These are phyloP conservation scores for Agrotis segetum DNA, from an alignment of 2,888 invertebrate species.

Conservation along the genomic window DNA sequence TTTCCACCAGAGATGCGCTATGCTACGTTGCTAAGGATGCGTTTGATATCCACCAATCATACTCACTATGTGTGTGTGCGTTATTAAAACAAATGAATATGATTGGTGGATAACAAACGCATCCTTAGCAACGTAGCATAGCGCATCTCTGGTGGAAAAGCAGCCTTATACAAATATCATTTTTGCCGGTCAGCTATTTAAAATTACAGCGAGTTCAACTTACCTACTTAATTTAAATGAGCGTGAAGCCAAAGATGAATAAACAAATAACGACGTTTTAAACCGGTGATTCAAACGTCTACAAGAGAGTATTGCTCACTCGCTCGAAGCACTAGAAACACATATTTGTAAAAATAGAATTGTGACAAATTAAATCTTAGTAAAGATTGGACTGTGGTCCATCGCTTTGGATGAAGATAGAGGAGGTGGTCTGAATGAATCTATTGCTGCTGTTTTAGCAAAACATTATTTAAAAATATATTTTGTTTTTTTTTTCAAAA, in stretches of 20 bases:
- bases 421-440: not conserved
- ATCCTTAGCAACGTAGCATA: no score
- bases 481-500: not conserved
- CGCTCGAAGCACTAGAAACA: constrained; percentile 51
- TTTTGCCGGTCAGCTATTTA: not conserved
- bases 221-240: constrained; percentile 20
- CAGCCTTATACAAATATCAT: not conserved
- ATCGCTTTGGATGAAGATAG: not conserved
- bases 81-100: no score
- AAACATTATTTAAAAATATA: not conserved
- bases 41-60: no score
- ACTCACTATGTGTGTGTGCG: no score
- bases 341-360: constrained; percentile 54
- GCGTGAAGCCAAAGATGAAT: constrained; percentile 29
- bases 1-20: no score
- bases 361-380: constrained; percentile 45
- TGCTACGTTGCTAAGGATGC: no score
- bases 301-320: constrained; percentile 34
- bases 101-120: no score
- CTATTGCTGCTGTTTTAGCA: not conserved
- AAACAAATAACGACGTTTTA: constrained; percentile 36
- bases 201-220: constrained; percentile 1
- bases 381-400: not conserved
- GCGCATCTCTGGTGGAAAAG: no score
- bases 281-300: constrained; percentile 46